Evolutionary conservation across 2,888 invertebrate species (phyloP).

Genomic region (Polietes domitor): DNA sequence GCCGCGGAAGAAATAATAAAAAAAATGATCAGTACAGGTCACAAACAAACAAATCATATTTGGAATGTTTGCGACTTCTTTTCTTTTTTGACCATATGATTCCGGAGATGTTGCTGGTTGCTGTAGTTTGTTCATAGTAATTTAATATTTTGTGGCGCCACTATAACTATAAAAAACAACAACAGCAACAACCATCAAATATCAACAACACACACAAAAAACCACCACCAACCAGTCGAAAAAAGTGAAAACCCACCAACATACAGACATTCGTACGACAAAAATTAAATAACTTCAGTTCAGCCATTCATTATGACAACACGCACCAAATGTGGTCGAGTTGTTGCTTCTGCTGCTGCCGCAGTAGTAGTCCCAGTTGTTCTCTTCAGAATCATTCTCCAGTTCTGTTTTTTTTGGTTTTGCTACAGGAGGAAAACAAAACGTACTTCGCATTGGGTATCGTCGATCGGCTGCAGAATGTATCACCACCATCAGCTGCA

Average conservation of each 20-base stretch:
- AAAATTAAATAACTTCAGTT: slow-evolving; percentile 79
- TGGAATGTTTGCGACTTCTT: slow-evolving; percentile 45
- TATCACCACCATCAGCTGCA: slow-evolving; percentile 22
- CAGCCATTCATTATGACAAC: slow-evolving; percentile 80
- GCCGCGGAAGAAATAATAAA: slow-evolving; percentile 40
- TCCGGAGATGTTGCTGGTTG: slow-evolving; percentile 40
- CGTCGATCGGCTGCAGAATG: background rate
- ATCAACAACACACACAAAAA: slow-evolving; percentile 22
- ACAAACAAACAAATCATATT: slow-evolving; percentile 12
- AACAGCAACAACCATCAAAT: slow-evolving; percentile 55
- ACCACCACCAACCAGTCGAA: slow-evolving; percentile 52
- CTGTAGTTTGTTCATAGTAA: slow-evolving; percentile 71
- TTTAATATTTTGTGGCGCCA: slow-evolving; percentile 80
- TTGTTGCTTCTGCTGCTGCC: slow-evolving; percentile 32
- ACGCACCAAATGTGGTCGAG: slow-evolving; percentile 71
- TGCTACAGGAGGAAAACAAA: background rate
- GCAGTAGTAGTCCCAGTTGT: background rate
- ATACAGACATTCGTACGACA: slow-evolving; percentile 68
- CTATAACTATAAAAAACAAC: slow-evolving; percentile 76
- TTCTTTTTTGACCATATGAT: slow-evolving; percentile 7
- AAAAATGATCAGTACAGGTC: slow-evolving; percentile 46
- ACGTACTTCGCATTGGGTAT: background rate
- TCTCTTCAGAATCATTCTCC: no score
- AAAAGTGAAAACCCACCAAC: slow-evolving; percentile 29
- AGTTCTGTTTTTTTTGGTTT: no score